Percentiles rank a stretch among this genome's conserved stretches.
Evolutionary conservation across 1,140 invertebrate genomes (phyloP).

Genomic region (Papilio polytes): DNA sequence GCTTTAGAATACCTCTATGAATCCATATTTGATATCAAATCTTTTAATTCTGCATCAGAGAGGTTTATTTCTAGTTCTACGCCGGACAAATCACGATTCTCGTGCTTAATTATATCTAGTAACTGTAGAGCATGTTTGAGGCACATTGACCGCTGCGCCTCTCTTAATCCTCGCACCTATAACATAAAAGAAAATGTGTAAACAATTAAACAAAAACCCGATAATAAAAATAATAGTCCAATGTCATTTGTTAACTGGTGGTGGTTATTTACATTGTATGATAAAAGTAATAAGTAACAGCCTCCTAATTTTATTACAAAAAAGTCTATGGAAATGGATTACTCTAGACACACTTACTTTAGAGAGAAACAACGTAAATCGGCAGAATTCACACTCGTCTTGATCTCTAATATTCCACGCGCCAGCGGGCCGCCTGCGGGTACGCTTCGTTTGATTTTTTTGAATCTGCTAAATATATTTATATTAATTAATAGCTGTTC

Average conservation of each 20-base stretch:
- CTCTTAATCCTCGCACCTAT: slow-evolving; percentile 28
- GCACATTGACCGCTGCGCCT: slow-evolving; percentile 10
- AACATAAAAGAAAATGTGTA: background rate
- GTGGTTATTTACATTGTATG: too few relatives aligned
- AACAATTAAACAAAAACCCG: background rate
- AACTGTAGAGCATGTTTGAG: slow-evolving; percentile 30
- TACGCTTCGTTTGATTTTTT: slow-evolving; percentile 14
- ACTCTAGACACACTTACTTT: slow-evolving; percentile 45
- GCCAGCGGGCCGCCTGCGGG: slow-evolving; percentile 32
- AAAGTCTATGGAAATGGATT: background rate
- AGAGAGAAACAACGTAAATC: slow-evolving; percentile 54
- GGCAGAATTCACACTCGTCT: slow-evolving; percentile 59
- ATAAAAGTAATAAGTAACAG: too few relatives aligned
- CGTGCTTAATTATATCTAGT: background rate
- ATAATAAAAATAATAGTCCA: background rate
- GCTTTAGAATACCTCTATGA: too few relatives aligned
- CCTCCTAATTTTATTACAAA: background rate
- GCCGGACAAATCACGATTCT: background rate
- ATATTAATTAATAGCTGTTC: background rate
- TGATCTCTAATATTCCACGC: slow-evolving; percentile 53
- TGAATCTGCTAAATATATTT: background rate
- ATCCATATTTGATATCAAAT: too few relatives aligned
- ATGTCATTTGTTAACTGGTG: too few relatives aligned
- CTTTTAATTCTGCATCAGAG: too few relatives aligned
- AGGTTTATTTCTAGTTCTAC: background rate